phyloP scores from a whole-genome alignment of 2,113 vertebrate genomes.

The Bagarius yarrelli region DNA sequence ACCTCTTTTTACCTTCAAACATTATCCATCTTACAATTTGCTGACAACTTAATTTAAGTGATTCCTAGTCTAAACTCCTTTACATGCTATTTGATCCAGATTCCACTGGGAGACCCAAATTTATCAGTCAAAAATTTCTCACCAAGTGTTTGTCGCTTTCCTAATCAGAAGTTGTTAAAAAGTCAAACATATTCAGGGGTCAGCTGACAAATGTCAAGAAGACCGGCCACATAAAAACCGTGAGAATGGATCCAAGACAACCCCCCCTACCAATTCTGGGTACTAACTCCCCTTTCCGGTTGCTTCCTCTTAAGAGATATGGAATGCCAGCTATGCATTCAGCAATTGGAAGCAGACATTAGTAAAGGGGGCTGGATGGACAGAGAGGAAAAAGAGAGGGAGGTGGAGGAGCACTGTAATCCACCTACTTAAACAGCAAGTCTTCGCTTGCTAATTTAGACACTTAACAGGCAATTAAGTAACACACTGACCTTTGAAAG shows the following conservation, averaged over 20 bases:
- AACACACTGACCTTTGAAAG: background rate
- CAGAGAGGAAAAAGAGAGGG: background rate
- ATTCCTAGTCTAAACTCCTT: slow-evolving; percentile 7
- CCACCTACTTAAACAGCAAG: slow-evolving; percentile 12
- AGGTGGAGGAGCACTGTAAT: background rate
- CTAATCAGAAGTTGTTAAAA: slow-evolving; percentile 46
- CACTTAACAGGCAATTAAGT: background rate
- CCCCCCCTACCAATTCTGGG: slow-evolving; percentile 45
- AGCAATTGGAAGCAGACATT: slow-evolving; percentile 43
- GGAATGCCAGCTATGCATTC: slow-evolving; percentile 49
- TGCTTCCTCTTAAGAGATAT: slow-evolving; percentile 28
- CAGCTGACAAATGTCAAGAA: slow-evolving; percentile 50
- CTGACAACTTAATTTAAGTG: slow-evolving; percentile 33
- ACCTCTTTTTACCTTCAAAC: slow-evolving; percentile 46
- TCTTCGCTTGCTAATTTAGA: background rate
- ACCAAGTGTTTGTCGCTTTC: slow-evolving; percentile 7
- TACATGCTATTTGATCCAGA: slow-evolving; percentile 4
- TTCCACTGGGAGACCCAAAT: slow-evolving; percentile 9
- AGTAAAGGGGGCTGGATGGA: background rate
- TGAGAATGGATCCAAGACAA: slow-evolving; percentile 37
- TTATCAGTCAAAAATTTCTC: slow-evolving; percentile 1
- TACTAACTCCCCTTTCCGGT: slow-evolving; percentile 1
- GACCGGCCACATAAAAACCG: slow-evolving; percentile 44
- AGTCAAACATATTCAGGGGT: slow-evolving; percentile 37
- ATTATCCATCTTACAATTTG: slow-evolving; percentile 14